Evolutionary conservation across 2,113 vertebrate genomes (phyloP), one percentile per base, ranked within the genome.

Genomic region (Balaeniceps rex): DNA sequence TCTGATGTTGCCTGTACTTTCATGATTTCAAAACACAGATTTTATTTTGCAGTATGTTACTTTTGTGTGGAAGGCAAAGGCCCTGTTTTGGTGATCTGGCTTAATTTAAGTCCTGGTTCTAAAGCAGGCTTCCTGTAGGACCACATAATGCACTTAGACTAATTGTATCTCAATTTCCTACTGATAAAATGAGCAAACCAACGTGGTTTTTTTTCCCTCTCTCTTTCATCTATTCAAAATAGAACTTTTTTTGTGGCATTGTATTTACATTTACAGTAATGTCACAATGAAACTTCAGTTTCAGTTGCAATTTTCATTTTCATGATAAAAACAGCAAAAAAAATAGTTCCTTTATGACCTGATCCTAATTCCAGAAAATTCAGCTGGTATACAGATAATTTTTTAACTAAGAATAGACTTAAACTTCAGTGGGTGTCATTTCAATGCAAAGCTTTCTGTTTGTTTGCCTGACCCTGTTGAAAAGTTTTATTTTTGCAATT

Each of bases 401-500:
- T 87, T 84, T 61, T 6, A 52, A 64, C 6, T 57, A 55, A 79
- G 13, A 87, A 34, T 12, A 80, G 9, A 64, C 8, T 31, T 71
- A 49, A 63, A 60, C 10, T 85, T 89, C 47, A 55, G 16, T 76
- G 34, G 14, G 8, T 68, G 26, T 86, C 25, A 68, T 85, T 80
- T 87, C 42, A 85, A 36, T 63, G 34, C 9, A 52, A 84, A 84
- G 21, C 11, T 77, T 72, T 36, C n/a, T 65, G 4, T 23, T 84
- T 74, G 3, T 65, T 83, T 91, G 22, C 25, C 34, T 94, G 31
- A 75, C 23, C 31, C 21, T 69, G 6, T 76, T 70, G 64, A 94
- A 95, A 97, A 90, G 57, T 97, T 98, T 95, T 88, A 66, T 68
- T 93, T 95, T 95, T 88, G 58, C 55, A 92, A 83, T 97, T 97